phyloP scores from a whole-genome alignment of 2,797 vertebrate species.

The Pitangus sulphuratus region DNA sequence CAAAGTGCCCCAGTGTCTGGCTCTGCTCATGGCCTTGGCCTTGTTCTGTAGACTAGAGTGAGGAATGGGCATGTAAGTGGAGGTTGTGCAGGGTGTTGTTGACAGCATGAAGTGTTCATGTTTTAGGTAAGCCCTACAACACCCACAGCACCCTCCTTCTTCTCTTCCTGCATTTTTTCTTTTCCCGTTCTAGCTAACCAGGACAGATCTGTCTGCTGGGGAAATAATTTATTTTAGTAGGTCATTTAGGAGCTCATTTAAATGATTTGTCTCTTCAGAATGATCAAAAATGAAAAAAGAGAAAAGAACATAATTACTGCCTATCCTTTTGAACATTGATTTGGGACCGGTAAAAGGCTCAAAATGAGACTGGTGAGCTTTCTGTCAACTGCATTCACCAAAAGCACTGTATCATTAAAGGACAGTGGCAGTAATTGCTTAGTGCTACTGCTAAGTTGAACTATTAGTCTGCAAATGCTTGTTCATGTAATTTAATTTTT shows the following conservation, averaged over 20 bases:
- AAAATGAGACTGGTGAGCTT: conserved; percentile 19
- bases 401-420: conserved; percentile 24
- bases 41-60: rapidly evolving
- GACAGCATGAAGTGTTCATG: not conserved
- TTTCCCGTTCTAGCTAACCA: not conserved
- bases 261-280: conserved; percentile 20
- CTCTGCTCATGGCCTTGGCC: not conserved
- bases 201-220: not conserved
- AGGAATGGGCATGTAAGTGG: not conserved
- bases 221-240: not conserved
- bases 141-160: not conserved
- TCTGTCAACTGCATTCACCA: conserved; percentile 2
- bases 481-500: conserved; percentile 53
- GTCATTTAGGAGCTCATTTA: not conserved
- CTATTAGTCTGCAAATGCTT: conserved; percentile 31
- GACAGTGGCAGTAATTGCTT: conserved; percentile 18
- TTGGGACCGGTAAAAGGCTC: not conserved
- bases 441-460: conserved; percentile 13
- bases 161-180: not conserved
- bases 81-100: not conserved
- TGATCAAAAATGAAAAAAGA: conserved; percentile 16
- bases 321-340: conserved; percentile 15
- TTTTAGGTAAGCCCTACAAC: not conserved
- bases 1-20: not conserved
- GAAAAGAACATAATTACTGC: not conserved